Base-by-base conservation (phyloP, 2,797 vertebrate species). In the Pipistrellus nathusii region DNA sequence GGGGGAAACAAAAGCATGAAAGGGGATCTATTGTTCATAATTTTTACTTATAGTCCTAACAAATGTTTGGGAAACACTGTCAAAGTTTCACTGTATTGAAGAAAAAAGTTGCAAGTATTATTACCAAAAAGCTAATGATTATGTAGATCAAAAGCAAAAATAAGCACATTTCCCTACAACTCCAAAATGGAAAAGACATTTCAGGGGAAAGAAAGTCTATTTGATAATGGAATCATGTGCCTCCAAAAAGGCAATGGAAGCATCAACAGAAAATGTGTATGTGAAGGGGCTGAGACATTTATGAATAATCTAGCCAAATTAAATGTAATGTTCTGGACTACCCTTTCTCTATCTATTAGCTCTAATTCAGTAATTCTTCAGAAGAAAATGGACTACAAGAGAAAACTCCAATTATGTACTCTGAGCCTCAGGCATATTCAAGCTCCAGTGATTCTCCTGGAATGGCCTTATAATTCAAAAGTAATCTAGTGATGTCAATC, bases 391-490 rank as follows among this genome's bases (percentile, higher is more conserved):
- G 91, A 68, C 48, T 59, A 5, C 32, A 62, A 90, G 75, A 95
- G 77, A 93, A 88, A 96, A 89, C 13, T 87, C 55, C 90, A 90
- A 57, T 95, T 95, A 95, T 38, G 35, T 57, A 25, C 46, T 84
- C 27, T 41, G 41, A 96, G 85, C 38, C 88, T 77, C 51, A 92
- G 86, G 80, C 68, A 84, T 88, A 92, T 75, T 86, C 75, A 77
- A 90, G 59, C 69, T 69, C 78, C 76, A 48, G 71, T 84, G 87
- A 91, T 77, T 69, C 0, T 8, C 84, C 17, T 72, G 57, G 66
- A 95, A 92, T 89, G 78, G 88, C 48, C 88, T 87, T 88, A 83
- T 85, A 96, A 96, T 89, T 96, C 88, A 94, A 91, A 96, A 68
- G 38, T 85, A 95, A 93, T 96, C 90, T 95, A 72, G 72, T 82